A percentile compares a stretch with the other conserved stretches of the same genome.
Conservation (phyloP, 2,888 invertebrate species). For the Xestia sexstrigata region DNA sequence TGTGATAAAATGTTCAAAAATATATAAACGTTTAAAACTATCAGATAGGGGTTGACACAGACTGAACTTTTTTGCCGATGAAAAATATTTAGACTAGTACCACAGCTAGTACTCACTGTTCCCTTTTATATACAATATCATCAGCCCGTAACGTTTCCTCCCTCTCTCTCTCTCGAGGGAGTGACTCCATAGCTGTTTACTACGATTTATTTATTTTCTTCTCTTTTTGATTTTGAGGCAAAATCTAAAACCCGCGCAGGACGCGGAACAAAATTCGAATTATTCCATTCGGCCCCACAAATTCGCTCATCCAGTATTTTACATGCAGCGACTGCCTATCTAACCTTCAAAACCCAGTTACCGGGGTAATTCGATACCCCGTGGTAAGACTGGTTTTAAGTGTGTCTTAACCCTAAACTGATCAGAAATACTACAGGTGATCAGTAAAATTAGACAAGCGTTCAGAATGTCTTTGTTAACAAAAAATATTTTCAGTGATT, state of each 20-base stretch:
- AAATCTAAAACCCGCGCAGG: not conserved
- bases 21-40: not conserved
- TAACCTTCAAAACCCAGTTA: not conserved
- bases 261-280: not conserved
- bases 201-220: not conserved
- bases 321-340: not conserved
- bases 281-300: not conserved
- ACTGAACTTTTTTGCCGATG: slow-evolving; percentile 1
- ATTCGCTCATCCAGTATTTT: not conserved
- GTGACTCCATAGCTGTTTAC: not conserved
- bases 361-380: not conserved
- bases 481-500: slow-evolving; percentile 13
- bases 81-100: not conserved
- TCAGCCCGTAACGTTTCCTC: not conserved
- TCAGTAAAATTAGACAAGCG: slow-evolving; percentile 20
- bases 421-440: slow-evolving; percentile 11
- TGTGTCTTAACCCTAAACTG: slow-evolving; percentile 13
- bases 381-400: not conserved
- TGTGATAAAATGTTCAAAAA: slow-evolving; percentile 10
- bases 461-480: slow-evolving; percentile 21
- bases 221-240: not conserved
- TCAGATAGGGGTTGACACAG: slow-evolving; percentile 19
- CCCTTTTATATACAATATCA: not conserved
- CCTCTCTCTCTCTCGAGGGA: not conserved
- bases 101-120: not conserved